phyloP scores from a whole-genome alignment of 2,797 vertebrate species.

The Cuniculus paca region DNA sequence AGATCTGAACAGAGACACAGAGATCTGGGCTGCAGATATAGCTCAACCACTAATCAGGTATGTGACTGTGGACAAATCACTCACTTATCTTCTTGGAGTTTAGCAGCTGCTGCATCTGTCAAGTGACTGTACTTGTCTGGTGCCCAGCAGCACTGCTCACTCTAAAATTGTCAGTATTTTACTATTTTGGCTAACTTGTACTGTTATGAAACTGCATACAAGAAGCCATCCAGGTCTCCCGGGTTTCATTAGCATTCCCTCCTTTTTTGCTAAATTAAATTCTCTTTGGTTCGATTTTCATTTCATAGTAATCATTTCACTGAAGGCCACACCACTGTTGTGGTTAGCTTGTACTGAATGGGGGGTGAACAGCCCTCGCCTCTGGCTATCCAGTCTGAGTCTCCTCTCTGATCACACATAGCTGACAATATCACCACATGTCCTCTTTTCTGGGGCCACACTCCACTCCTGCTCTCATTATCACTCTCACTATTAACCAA shows the following conservation, averaged over 20 bases:
- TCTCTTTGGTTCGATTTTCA: neutral
- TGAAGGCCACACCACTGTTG: neutral
- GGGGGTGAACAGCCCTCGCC: neutral
- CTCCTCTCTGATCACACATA: neutral
- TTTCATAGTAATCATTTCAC: neutral
- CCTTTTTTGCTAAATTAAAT: neutral
- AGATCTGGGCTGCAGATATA: neutral
- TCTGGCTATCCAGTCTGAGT: neutral
- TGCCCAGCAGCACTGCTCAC: neutral
- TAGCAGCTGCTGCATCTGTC: neutral
- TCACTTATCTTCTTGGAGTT: neutral
- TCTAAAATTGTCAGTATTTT: conserved; percentile 13
- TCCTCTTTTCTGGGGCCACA: neutral
- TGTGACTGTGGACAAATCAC: neutral
- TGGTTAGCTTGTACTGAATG: neutral
- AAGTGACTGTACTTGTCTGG: neutral
- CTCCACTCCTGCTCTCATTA: neutral
- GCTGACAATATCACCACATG: neutral
- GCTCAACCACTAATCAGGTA: neutral
- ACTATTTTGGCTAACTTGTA: neutral
- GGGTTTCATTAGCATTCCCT: neutral
- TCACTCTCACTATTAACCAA: neutral
- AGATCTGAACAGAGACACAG: neutral
- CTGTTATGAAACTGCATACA: neutral
- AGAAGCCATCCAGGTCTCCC: neutral